These are phyloP conservation scores for Lasioglossum vierecki DNA, from an alignment of 2,888 invertebrate species.

Conservation along the genomic window DNA sequence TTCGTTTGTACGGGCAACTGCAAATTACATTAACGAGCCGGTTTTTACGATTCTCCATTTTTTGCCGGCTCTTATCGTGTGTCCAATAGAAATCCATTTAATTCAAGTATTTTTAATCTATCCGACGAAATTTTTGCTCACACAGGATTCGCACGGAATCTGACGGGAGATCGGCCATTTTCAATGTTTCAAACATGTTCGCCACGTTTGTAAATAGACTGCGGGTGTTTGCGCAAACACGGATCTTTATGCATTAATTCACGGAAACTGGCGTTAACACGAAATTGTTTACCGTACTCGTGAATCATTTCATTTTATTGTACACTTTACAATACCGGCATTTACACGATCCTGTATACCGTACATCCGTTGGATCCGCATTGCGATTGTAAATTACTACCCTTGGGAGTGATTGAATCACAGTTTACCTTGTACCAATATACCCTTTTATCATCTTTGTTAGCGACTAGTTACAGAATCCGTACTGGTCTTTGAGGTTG, in stretches of 20 bases:
- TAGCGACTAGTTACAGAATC: not conserved
- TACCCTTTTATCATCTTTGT: slow-evolving; percentile 1
- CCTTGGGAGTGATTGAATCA: not conserved
- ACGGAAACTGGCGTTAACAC: not conserved
- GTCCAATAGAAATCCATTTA: not conserved
- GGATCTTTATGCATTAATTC: slow-evolving; percentile 13
- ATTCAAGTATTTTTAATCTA: not conserved
- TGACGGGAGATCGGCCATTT: not conserved
- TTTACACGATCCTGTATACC: not conserved
- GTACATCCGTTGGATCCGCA: not conserved
- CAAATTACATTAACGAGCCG: slow-evolving; percentile 46
- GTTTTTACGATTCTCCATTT: slow-evolving; percentile 1
- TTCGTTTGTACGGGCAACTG: slow-evolving; percentile 27
- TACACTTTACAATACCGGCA: not conserved
- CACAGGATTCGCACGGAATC: not conserved
- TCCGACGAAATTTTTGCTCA: not conserved
- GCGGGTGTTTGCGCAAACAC: slow-evolving; percentile 16
- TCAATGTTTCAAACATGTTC: not conserved
- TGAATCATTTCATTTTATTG: slow-evolving; percentile 3
- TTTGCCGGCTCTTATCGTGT: not conserved
- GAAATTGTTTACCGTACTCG: not conserved
- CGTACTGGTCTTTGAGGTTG: not conserved
- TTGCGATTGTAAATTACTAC: not conserved
- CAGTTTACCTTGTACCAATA: not conserved
- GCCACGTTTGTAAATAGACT: not conserved